Evolutionary conservation across 2,113 vertebrate genomes (phyloP).

Genomic region (Maccullochella peelii): DNA sequence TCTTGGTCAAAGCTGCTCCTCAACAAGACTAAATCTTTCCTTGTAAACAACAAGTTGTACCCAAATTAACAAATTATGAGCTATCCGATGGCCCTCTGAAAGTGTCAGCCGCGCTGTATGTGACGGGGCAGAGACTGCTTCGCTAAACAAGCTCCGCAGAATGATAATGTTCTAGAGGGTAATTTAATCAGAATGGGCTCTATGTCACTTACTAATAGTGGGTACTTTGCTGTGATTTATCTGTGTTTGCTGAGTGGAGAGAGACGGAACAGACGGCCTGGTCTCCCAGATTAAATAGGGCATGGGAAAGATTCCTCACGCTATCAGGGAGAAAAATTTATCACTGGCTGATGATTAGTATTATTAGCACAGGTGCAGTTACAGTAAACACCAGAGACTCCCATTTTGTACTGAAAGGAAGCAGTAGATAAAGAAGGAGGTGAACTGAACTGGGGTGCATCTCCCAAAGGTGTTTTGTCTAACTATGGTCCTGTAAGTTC

Average conservation of each 20-base stretch:
- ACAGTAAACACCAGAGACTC: slow-evolving; percentile 80
- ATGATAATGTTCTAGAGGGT: slow-evolving; percentile 75
- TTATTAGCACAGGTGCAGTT: slow-evolving; percentile 84
- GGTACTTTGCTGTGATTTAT: slow-evolving; percentile 85
- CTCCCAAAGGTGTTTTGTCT: slow-evolving; percentile 70
- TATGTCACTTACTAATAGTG: slow-evolving; percentile 83
- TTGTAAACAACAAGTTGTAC: slow-evolving; percentile 3
- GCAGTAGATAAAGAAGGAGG: slow-evolving; percentile 68
- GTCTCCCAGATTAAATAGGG: slow-evolving; percentile 78
- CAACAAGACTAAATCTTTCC: not conserved
- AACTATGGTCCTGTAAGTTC: slow-evolving; percentile 38
- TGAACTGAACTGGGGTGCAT: slow-evolving; percentile 59
- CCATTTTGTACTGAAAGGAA: slow-evolving; percentile 67
- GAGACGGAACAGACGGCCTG: slow-evolving; percentile 78
- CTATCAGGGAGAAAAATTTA: slow-evolving; percentile 74
- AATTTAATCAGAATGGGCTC: slow-evolving; percentile 85
- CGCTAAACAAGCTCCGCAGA: slow-evolving; percentile 68
- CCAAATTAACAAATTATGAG: slow-evolving; percentile 52
- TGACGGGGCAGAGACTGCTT: slow-evolving; percentile 48
- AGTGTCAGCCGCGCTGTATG: slow-evolving; percentile 35
- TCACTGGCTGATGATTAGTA: slow-evolving; percentile 81
- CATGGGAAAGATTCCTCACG: slow-evolving; percentile 77
- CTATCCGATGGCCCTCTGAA: slow-evolving; percentile 32
- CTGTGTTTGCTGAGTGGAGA: slow-evolving; percentile 80
- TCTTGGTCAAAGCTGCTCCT: not conserved